A percentile compares a stretch with the other conserved stretches of the same genome.
Evolutionary conservation across 2,113 vertebrate species (phyloP).

Genomic region (Orthonyx spaldingii): DNA sequence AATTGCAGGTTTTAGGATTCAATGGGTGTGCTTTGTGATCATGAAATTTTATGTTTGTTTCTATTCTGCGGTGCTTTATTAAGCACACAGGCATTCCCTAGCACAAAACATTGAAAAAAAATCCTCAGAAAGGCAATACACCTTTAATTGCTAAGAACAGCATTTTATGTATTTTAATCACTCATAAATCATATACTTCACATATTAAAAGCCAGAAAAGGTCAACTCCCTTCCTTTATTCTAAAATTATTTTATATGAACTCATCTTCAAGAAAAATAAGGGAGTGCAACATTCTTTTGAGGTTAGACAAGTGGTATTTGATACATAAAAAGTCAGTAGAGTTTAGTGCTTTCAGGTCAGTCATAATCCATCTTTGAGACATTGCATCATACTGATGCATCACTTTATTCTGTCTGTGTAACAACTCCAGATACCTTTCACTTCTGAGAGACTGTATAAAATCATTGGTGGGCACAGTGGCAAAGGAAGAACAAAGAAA

Average conservation of each 20-base stretch:
- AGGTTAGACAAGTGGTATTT: conserved; percentile 9
- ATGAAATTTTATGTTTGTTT: neutral
- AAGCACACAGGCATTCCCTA: neutral
- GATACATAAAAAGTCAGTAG: neutral
- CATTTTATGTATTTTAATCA: neutral
- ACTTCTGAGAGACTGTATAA: neutral
- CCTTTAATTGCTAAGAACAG: neutral
- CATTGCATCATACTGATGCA: neutral
- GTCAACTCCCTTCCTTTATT: neutral
- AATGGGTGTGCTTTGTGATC: neutral
- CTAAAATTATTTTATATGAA: neutral
- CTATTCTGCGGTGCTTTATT: neutral
- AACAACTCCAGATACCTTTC: neutral
- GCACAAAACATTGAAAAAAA: neutral
- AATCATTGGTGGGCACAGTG: neutral
- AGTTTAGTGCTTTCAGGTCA: neutral
- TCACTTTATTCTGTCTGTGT: neutral
- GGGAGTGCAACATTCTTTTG: neutral
- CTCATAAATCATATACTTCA: neutral
- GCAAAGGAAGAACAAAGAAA: neutral
- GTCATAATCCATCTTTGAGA: neutral
- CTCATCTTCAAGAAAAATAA: neutral
- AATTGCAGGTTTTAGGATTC: neutral
- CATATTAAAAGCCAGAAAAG: neutral
- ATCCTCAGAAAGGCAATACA: neutral